Evolutionary conservation across 2,888 invertebrate species (phyloP).

Genomic region (Calameuta idolon): DNA sequence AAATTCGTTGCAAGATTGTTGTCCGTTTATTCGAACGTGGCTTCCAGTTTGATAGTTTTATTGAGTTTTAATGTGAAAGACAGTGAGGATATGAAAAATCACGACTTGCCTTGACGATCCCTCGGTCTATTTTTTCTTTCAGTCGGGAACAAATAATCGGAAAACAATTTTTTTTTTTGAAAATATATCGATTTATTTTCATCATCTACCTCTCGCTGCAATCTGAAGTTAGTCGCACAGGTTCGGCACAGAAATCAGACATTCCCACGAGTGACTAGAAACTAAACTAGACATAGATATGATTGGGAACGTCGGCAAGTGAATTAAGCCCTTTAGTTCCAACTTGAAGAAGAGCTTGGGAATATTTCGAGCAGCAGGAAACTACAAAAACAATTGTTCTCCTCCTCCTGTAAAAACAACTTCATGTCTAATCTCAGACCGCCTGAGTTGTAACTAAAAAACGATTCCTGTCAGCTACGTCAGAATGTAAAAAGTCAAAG

Average conservation of each 20-base stretch:
- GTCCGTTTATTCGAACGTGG: constrained; percentile 16
- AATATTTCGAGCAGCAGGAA: constrained; percentile 73
- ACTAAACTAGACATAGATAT: constrained; percentile 72
- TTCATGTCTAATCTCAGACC: background rate
- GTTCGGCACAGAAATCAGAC: constrained; percentile 67
- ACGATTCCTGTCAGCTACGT: background rate
- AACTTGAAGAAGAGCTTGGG: constrained; percentile 71
- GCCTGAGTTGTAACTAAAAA: background rate
- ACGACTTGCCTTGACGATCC: background rate
- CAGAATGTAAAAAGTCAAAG: no score
- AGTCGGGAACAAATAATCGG: constrained; percentile 22
- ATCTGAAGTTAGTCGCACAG: constrained; percentile 63
- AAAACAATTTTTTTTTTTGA: constrained; percentile 36
- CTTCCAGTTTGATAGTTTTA: background rate
- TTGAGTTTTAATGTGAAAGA: background rate
- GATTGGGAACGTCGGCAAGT: constrained; percentile 62
- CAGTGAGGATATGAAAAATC: background rate
- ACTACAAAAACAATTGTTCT: constrained; percentile 29
- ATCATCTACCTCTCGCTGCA: background rate
- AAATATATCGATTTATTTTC: constrained; percentile 55
- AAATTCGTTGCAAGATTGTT: constrained; percentile 42
- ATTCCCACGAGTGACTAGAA: constrained; percentile 68
- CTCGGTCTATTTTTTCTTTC: no score
- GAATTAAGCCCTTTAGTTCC: constrained; percentile 72
- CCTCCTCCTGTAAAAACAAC: background rate